Conservation (phyloP, 2,797 vertebrate genomes). For the Poeciliopsis gracilis region DNA sequence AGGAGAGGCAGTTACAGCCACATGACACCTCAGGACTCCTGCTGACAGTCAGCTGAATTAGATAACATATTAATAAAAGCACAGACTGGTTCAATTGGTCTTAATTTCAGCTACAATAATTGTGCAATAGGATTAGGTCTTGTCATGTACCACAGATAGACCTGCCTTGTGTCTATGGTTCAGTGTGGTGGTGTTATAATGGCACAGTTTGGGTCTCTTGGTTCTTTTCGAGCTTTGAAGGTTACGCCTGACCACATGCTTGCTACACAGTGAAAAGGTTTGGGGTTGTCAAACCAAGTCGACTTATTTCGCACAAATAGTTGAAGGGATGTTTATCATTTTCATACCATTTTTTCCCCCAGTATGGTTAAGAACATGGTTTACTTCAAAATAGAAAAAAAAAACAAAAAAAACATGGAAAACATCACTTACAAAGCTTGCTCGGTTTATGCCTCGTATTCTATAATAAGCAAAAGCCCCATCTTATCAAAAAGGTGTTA, state of each 20-base stretch:
- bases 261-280: not conserved
- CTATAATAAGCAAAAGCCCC: not conserved
- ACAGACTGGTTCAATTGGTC: not conserved
- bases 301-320: not conserved
- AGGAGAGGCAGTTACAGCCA: not conserved
- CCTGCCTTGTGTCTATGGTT: not conserved
- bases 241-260: not conserved
- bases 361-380: not conserved
- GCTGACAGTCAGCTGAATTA: not conserved
- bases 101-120: not conserved
- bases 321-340: not conserved
- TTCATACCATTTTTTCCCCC: not conserved
- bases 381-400: not conserved
- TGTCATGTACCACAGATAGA: not conserved
- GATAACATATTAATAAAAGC: not conserved
- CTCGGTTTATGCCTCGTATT: not conserved
- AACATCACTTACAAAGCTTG: not conserved
- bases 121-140: not conserved
- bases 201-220: not conserved
- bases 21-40: not conserved
- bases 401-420: not conserved
- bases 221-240: not conserved
- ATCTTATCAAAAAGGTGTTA: not conserved
- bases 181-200: not conserved
- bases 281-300: not conserved